These are phyloP conservation scores for Ceratosolen fusciceps DNA, from an alignment of 1,140 invertebrate genomes.

Conservation along the genomic window DNA sequence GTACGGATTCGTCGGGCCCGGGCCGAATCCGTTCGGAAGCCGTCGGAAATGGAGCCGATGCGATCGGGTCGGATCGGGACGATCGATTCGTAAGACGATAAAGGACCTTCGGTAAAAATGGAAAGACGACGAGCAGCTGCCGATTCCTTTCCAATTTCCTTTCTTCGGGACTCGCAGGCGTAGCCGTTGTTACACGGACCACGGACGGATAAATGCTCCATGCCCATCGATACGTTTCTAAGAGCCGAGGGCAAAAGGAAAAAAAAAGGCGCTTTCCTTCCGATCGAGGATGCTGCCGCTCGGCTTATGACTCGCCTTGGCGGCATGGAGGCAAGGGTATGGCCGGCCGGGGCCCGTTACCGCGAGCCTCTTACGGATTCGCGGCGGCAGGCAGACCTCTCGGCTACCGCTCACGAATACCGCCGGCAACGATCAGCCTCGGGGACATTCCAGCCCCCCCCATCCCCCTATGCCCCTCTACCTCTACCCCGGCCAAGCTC, in stretches of 20 bases:
- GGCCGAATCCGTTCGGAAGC: too few species aligned
- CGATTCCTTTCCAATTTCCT: too few species aligned
- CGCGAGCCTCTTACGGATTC: constrained; percentile 4
- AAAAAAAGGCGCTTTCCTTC: not conserved
- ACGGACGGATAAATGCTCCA: too few species aligned
- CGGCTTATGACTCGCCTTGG: constrained; percentile 30
- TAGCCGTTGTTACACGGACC: too few species aligned
- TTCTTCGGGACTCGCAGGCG: too few species aligned
- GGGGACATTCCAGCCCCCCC: constrained; percentile 15
- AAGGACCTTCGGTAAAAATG: too few species aligned
- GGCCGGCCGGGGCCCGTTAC: constrained; percentile 18
- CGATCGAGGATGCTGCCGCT: not conserved
- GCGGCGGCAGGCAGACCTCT: not conserved
- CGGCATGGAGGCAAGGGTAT: not conserved
- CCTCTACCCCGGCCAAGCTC: not conserved
- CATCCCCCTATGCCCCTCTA: not conserved
- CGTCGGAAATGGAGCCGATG: too few species aligned
- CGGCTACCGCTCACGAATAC: constrained; percentile 25
- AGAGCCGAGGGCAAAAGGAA: not conserved
- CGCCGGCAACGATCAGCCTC: constrained; percentile 15
- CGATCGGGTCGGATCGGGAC: too few species aligned
- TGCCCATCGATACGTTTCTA: not conserved
- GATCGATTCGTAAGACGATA: too few species aligned
- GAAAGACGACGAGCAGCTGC: too few species aligned
- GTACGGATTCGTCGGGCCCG: too few species aligned